A percentile compares a stretch with the other conserved stretches of the same genome.
Evolutionary conservation across 2,113 vertebrate genomes (phyloP).

Genomic region (Platichthys flesus): DNA sequence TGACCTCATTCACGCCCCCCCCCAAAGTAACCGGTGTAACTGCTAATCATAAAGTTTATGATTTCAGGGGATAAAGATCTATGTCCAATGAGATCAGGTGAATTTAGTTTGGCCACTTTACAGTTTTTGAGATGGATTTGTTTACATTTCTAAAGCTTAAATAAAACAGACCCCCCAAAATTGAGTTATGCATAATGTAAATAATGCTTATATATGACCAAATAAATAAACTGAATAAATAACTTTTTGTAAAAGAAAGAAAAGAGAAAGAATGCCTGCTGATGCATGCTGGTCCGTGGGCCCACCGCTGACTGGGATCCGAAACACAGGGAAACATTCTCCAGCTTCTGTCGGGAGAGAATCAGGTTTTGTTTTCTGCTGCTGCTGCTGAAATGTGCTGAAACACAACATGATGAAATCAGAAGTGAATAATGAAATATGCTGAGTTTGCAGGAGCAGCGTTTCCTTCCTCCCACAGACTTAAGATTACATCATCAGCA

Average conservation of each 20-base stretch:
- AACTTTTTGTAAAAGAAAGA: not conserved
- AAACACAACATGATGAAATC: slow-evolving; percentile 62
- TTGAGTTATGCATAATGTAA: not conserved
- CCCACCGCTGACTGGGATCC: not conserved
- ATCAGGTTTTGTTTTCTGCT: not conserved
- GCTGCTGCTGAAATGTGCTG: slow-evolving; percentile 31
- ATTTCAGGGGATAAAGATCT: not conserved
- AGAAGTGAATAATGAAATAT: slow-evolving; percentile 52
- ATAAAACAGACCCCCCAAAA: too few relatives aligned
- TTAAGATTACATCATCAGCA: slow-evolving; percentile 64
- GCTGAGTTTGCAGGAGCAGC: slow-evolving; percentile 21
- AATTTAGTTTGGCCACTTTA: too few relatives aligned
- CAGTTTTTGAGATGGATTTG: too few relatives aligned
- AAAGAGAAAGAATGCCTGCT: not conserved
- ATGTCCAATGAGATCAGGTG: not conserved
- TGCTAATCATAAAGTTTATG: not conserved
- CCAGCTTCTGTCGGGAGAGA: slow-evolving; percentile 3
- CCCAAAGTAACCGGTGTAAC: not conserved
- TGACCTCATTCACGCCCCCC: not conserved
- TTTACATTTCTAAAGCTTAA: too few relatives aligned
- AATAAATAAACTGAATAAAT: not conserved
- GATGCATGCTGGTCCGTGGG: not conserved
- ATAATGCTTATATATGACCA: not conserved
- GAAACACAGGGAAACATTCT: slow-evolving; percentile 15
- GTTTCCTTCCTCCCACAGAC: slow-evolving; percentile 39